Percentiles rank a stretch among this genome's conserved stretches.
phyloP scores from a whole-genome alignment of 2,797 vertebrate species.

The Peromyscus nudipes region DNA sequence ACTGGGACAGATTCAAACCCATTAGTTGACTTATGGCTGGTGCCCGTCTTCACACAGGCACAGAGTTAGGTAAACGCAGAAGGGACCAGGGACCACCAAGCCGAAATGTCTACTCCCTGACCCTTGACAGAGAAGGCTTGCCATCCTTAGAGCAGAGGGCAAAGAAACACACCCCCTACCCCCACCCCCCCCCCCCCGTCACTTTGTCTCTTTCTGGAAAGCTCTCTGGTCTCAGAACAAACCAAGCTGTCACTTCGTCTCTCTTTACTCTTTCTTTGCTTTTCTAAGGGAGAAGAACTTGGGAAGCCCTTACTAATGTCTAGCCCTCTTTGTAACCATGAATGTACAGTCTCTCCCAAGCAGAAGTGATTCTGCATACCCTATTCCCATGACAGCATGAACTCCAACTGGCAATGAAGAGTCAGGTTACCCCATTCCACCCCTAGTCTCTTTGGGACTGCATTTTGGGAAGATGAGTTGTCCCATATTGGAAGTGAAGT shows the following conservation, averaged over 20 bases:
- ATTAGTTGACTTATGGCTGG: not conserved
- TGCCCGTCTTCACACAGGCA: not conserved
- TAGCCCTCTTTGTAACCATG: not conserved
- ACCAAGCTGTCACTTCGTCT: not conserved
- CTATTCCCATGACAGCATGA: constrained; percentile 26
- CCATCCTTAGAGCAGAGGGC: not conserved
- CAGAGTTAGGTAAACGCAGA: not conserved
- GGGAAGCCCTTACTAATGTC: not conserved
- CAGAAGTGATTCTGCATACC: not conserved
- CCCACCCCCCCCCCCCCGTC: not conserved
- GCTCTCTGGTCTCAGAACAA: not conserved
- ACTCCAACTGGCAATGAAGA: constrained; percentile 13
- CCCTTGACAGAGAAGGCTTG: constrained; percentile 14
- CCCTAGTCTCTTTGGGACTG: not conserved
- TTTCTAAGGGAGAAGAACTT: not conserved
- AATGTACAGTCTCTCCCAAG: not conserved
- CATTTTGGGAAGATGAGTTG: not conserved
- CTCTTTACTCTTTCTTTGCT: not conserved
- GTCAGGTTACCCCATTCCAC: not conserved
- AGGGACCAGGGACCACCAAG: not conserved
- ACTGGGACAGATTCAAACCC: not conserved
- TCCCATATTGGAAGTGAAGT: not conserved
- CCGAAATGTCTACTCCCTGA: not conserved
- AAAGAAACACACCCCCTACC: not conserved
- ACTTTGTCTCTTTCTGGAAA: not conserved